A percentile compares a stretch with the other conserved stretches of the same genome.
Conservation (phyloP, 35 echinoderm and acorn worm genomes). For the Lytechinus variegatus region DNA sequence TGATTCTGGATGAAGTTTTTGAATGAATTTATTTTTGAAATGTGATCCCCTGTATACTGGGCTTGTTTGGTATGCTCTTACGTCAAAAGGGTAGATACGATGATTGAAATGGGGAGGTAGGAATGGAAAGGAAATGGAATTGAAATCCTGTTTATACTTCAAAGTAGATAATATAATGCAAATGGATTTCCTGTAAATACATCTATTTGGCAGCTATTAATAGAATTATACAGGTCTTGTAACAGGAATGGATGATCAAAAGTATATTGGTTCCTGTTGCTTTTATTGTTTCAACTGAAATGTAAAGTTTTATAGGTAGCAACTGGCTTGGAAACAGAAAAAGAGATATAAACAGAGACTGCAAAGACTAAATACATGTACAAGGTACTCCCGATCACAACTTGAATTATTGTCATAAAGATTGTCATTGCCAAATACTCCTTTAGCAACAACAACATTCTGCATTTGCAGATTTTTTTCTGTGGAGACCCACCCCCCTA, state of each 20-base stretch:
- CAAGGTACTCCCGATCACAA: too few relatives aligned
- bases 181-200: background rate
- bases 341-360: background rate
- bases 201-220: background rate
- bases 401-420: too few relatives aligned
- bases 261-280: background rate
- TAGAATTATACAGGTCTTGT: background rate
- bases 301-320: background rate
- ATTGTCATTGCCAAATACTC: too few relatives aligned
- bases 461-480: too few relatives aligned
- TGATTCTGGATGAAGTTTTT: background rate
- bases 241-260: background rate
- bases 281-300: background rate
- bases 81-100: background rate
- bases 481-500: too few relatives aligned
- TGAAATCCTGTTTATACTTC: slow-evolving; percentile 1
- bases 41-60: background rate
- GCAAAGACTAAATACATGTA: too few relatives aligned
- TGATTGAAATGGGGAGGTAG: background rate
- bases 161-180: background rate
- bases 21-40: background rate
- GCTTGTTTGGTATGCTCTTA: background rate
- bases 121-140: background rate
- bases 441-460: too few relatives aligned
- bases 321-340: background rate